Evolutionary conservation across 2,113 vertebrate species (phyloP).

Genomic region (Mesitornis unicolor): DNA sequence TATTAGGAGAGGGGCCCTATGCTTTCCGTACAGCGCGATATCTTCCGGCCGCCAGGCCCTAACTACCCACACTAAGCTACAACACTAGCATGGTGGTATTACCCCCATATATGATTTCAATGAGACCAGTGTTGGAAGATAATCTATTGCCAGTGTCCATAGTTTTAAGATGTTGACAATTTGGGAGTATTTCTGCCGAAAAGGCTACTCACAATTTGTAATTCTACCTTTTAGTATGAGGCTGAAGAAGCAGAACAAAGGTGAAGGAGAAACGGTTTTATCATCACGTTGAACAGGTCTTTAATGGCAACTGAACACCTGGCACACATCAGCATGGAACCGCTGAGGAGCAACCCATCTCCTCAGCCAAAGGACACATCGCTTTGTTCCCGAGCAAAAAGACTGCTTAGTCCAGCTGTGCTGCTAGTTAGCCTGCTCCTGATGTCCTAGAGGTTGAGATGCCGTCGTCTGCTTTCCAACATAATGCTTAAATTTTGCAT

Average conservation of each 20-base stretch:
- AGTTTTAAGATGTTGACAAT: neutral
- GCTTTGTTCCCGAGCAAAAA: neutral
- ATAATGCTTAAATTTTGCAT: neutral
- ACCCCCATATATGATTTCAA: neutral
- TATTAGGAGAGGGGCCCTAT: too few relatives aligned
- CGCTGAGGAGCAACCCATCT: neutral
- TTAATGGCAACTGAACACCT: neutral
- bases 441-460: neutral
- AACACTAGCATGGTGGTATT: neutral
- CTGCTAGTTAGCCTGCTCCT: neutral
- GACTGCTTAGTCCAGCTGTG: too few relatives aligned
- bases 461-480: neutral
- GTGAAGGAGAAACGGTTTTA: neutral
- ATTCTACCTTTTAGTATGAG: neutral
- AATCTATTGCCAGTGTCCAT: neutral
- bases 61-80: too few relatives aligned
- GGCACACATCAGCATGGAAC: too few relatives aligned
- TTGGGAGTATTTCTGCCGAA: neutral
- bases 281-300: neutral
- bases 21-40: too few relatives aligned
- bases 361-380: neutral
- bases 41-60: too few relatives aligned
- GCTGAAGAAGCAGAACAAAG: neutral
- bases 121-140: neutral
- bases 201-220: neutral